Conservation (phyloP, 2,113 vertebrate genomes). For the Gavialis gangeticus region DNA sequence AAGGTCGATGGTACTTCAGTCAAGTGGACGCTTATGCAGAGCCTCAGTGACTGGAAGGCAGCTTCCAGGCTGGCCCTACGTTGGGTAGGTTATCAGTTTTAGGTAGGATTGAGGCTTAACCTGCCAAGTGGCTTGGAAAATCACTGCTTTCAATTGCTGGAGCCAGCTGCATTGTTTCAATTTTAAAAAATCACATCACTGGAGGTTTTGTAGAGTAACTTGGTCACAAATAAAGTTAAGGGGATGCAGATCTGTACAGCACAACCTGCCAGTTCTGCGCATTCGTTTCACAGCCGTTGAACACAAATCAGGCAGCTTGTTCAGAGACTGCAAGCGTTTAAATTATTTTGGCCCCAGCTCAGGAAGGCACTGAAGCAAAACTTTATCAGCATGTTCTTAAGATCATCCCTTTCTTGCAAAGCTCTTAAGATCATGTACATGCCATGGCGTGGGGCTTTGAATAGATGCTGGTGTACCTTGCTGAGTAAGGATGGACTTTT, state of each 20-base stretch:
- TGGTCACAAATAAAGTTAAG: not conserved
- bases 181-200: not conserved
- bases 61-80: not conserved
- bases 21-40: not conserved
- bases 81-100: not conserved
- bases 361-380: not conserved
- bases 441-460: not conserved
- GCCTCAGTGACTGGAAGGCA: not conserved
- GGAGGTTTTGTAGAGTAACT: not conserved
- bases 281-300: not conserved
- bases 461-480: not conserved
- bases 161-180: not conserved
- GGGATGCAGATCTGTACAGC: not conserved
- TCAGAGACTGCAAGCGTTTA: not conserved
- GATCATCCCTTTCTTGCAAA: not conserved
- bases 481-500: not conserved
- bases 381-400: slow-evolving; percentile 7
- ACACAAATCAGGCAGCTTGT: not conserved
- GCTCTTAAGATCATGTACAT: not conserved
- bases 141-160: not conserved
- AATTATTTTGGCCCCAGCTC: not conserved
- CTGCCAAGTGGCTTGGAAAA: not conserved
- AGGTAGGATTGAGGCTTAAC: not conserved
- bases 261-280: not conserved
- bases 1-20: not conserved